Base-by-base conservation (phyloP, 2,888 invertebrate species). In the Rhingia rostrata region DNA sequence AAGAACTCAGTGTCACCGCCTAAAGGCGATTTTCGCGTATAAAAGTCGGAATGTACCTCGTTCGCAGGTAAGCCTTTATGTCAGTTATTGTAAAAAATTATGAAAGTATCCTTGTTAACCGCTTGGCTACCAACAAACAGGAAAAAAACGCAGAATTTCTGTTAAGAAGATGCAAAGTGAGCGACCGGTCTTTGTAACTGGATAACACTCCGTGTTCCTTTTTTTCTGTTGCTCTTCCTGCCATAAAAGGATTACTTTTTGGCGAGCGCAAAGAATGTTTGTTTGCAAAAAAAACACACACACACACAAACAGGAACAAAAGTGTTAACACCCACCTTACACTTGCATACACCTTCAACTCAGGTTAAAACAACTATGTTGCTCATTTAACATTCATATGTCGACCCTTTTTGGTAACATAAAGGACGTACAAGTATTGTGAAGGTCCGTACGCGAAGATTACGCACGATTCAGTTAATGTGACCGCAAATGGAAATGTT, bases 11-110 rank as follows among this genome's bases (percentile, higher is more conserved):
- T 84, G 75, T 84, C 80, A 75, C 70, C 80, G 84, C 84, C 84
- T 80, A 74, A 75, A 75, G 84, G 84, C 84, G 84, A 84, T 84
- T 84, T 84, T 74, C 84, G 80, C 75, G 84, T 75, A 84, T 84
- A 80, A 70, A 80, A 80, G 75, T 66, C 64, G 64, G 74, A 84
- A 70, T 75, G 70, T 80, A 80, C 84, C 80, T 80, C 80, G 60
- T 84, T 84, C 80, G 80, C 84, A 84, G 83, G 83, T 84, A 84
- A 84, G 83, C 83, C 83, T 84, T 84, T 84, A 84, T 84, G 79
- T 84, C 74, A 79, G 83, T 84, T 84, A 74, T 84, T 84, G 79
- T 79, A 78, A 84, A 84, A 82, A 84, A 84, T 79, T 79, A 79
- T 84, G 64, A 84, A 84, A 84, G 79, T 84, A 84, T 84, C 83